Percentiles rank a stretch among this genome's conserved stretches.
These are phyloP conservation scores for Myxocyprinus asiaticus DNA, from an alignment of 2,113 vertebrate species.

Conservation along the genomic window DNA sequence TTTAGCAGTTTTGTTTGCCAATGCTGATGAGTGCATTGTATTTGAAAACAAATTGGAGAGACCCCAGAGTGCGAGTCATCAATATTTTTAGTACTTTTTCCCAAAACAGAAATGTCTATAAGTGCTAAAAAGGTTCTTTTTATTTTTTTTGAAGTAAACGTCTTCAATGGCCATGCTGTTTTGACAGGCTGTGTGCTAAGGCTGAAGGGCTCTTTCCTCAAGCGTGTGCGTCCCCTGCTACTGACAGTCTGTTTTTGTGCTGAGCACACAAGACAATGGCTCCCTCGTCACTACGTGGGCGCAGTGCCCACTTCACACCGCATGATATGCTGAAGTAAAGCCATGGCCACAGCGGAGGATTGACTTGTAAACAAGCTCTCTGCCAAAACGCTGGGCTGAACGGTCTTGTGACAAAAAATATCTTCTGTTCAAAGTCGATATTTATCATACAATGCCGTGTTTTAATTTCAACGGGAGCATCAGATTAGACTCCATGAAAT, in stretches of 20 bases:
- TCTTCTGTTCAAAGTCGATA: conserved; percentile 47
- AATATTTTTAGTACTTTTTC: too few species aligned
- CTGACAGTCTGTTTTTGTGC: conserved; percentile 53
- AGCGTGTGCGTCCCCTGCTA: conserved; percentile 12
- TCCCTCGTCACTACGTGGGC: conserved; percentile 36
- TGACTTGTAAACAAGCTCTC: conserved; percentile 40
- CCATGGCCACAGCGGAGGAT: conserved; percentile 34
- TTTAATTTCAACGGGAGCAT: too few species aligned
- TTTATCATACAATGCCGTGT: conserved; percentile 43
- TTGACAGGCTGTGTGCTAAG: conserved; percentile 27
- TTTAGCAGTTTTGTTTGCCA: too few species aligned
- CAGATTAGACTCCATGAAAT: too few species aligned
- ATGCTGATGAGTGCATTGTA: too few species aligned
- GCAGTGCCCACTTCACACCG: conserved; percentile 38
- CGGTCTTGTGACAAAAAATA: conserved; percentile 45
- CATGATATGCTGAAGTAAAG: conserved; percentile 44
- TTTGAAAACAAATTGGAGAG: too few species aligned
- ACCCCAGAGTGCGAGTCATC: too few species aligned
- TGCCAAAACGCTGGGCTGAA: not conserved
- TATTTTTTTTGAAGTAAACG: too few species aligned
- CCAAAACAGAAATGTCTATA: too few species aligned
- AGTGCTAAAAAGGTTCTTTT: too few species aligned
- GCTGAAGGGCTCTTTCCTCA: conserved; percentile 17
- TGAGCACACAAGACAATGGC: conserved; percentile 48
- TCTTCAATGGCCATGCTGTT: not conserved